Evolutionary conservation across 2,113 vertebrate genomes (phyloP).

Genomic region (Nestor notabilis): DNA sequence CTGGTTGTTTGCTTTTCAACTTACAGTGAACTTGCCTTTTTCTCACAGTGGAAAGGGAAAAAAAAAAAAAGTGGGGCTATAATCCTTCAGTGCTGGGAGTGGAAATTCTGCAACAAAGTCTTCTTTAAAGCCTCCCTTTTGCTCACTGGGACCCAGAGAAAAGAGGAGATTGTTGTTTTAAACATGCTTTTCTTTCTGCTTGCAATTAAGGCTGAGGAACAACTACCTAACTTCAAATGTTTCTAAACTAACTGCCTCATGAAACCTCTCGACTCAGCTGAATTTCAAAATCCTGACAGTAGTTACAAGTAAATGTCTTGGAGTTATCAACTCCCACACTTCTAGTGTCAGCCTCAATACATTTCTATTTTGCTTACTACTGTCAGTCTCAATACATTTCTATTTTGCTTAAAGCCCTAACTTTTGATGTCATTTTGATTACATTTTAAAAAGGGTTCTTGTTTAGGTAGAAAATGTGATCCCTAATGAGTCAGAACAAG

Average conservation of each 20-base stretch:
- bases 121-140: conserved; percentile 60
- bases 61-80: neutral
- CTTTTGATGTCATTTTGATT: neutral
- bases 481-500: neutral
- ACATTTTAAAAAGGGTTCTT: neutral
- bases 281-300: conserved; percentile 32
- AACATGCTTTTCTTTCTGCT: conserved; percentile 34
- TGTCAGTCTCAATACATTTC: neutral
- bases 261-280: conserved; percentile 50
- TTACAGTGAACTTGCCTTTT: conserved; percentile 68
- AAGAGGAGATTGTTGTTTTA: conserved; percentile 57
- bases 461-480: neutral
- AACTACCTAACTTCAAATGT: conserved; percentile 66
- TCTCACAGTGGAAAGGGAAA: neutral
- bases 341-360: neutral
- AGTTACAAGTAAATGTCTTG: neutral
- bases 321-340: conserved; percentile 27
- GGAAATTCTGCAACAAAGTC: conserved; percentile 75
- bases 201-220: neutral
- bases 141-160: conserved; percentile 35
- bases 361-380: neutral
- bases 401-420: conserved; percentile 7
- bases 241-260: conserved; percentile 63
- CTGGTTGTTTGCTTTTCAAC: conserved; percentile 76
- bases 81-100: conserved; percentile 73